These are phyloP conservation scores for Peromyscus attwateri DNA, from an alignment of 2,797 vertebrate genomes.

Conservation along the genomic window DNA sequence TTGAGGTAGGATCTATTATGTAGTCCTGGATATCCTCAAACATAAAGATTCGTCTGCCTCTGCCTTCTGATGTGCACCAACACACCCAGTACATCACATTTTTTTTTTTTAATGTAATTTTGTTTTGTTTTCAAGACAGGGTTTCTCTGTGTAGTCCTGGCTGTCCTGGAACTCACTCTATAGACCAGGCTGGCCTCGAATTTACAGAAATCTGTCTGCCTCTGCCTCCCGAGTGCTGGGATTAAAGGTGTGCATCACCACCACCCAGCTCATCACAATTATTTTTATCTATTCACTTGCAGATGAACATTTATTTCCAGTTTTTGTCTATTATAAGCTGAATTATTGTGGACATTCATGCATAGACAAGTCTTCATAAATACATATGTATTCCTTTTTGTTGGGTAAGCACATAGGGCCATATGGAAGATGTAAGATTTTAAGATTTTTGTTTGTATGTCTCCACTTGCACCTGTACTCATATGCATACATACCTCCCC, in stretches of 20 bases:
- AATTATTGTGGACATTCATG: background rate
- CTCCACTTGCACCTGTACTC: background rate
- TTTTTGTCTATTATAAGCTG: background rate
- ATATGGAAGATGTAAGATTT: background rate
- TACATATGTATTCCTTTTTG: background rate
- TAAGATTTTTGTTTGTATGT: background rate
- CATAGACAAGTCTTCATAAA: background rate
- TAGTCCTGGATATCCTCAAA: background rate
- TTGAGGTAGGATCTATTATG: background rate
- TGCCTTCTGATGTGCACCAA: background rate
- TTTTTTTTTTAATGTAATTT: background rate
- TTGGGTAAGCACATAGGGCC: background rate
- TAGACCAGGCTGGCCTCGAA: background rate
- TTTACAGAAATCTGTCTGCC: background rate
- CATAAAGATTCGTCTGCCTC: background rate
- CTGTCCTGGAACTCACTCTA: background rate
- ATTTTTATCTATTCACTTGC: background rate
- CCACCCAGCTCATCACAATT: background rate
- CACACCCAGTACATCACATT: background rate
- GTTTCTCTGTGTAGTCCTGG: background rate
- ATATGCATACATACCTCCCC: background rate
- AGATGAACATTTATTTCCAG: background rate
- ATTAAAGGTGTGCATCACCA: background rate
- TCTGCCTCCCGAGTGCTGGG: background rate
- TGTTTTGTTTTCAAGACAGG: background rate